phyloP scores from a whole-genome alignment of 1,140 invertebrate species.

The Gryllus bimaculatus region DNA sequence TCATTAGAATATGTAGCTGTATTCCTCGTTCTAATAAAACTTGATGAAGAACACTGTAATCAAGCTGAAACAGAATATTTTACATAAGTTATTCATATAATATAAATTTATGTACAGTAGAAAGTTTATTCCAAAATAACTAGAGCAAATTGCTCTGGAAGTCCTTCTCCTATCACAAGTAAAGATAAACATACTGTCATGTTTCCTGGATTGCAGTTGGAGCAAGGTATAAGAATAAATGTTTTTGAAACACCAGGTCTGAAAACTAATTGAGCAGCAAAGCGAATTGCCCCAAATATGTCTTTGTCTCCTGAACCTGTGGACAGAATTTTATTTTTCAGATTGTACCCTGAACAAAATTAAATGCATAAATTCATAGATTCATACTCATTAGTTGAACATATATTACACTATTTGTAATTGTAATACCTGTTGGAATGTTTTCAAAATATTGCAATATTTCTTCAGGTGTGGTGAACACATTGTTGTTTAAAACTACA shows the following conservation, averaged over 20 bases:
- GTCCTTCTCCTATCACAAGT: background rate
- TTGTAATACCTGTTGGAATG: slow-evolving; percentile 45
- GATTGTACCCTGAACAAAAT: background rate
- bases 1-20: slow-evolving; percentile 72
- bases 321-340: slow-evolving; percentile 15
- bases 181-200: slow-evolving; percentile 45
- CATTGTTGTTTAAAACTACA: slow-evolving; percentile 52
- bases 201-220: slow-evolving; percentile 52
- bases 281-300: slow-evolving; percentile 63
- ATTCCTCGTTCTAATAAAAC: slow-evolving; percentile 68
- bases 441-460: slow-evolving; percentile 49
- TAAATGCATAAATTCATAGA: background rate
- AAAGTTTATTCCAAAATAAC: background rate
- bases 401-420: background rate
- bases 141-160: background rate
- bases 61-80: slow-evolving; percentile 44
- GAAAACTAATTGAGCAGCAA: slow-evolving; percentile 64
- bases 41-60: slow-evolving; percentile 68
- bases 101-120: background rate
- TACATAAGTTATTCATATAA: background rate
- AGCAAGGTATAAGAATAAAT: slow-evolving; percentile 72
- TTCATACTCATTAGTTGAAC: background rate
- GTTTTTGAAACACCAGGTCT: slow-evolving; percentile 76
- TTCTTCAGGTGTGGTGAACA: slow-evolving; percentile 51
- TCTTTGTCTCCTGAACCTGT: slow-evolving; percentile 51